Evolutionary conservation across 1,140 invertebrate species (phyloP).

Genomic region (Pogonomyrmex barbatus): DNA sequence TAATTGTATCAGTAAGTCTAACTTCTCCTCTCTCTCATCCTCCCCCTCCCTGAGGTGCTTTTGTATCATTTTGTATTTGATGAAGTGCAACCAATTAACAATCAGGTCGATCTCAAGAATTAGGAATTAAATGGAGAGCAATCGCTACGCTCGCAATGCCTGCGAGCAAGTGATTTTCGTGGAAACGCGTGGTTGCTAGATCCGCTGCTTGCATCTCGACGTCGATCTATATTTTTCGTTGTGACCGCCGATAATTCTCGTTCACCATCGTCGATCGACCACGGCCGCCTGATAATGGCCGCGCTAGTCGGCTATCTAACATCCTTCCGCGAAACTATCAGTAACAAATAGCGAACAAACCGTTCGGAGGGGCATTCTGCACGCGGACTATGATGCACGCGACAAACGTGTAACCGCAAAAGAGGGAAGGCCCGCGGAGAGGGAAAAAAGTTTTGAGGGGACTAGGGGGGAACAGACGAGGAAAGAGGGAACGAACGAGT

Average conservation of each 20-base stretch:
- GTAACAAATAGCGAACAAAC: constrained; percentile 50
- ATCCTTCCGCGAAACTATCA: constrained; percentile 50
- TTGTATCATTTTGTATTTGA: constrained; percentile 19
- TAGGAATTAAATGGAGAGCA: neutral
- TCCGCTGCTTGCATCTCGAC: constrained; percentile 2
- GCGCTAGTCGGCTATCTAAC: constrained; percentile 25
- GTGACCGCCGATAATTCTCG: neutral
- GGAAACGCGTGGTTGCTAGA: neutral
- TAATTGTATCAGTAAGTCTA: neutral
- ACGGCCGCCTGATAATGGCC: constrained; percentile 23
- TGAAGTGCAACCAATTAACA: constrained; percentile 1
- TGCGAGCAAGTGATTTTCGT: neutral
- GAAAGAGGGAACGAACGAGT: constrained; percentile 58
- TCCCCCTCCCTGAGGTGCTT: neutral
- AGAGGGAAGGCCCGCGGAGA: constrained; percentile 2
- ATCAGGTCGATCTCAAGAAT: neutral
- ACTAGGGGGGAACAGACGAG: neutral
- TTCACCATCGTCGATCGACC: constrained; percentile 19
- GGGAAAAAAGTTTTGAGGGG: neutral
- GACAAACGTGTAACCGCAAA: constrained; percentile 61
- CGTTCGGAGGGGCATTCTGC: constrained; percentile 20
- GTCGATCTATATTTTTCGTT: constrained; percentile 33
- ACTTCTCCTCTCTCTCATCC: no score
- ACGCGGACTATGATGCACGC: constrained; percentile 54
- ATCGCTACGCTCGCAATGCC: neutral